phyloP scores from a whole-genome alignment of 2,888 invertebrate genomes.

The Heteropelma amictum region DNA sequence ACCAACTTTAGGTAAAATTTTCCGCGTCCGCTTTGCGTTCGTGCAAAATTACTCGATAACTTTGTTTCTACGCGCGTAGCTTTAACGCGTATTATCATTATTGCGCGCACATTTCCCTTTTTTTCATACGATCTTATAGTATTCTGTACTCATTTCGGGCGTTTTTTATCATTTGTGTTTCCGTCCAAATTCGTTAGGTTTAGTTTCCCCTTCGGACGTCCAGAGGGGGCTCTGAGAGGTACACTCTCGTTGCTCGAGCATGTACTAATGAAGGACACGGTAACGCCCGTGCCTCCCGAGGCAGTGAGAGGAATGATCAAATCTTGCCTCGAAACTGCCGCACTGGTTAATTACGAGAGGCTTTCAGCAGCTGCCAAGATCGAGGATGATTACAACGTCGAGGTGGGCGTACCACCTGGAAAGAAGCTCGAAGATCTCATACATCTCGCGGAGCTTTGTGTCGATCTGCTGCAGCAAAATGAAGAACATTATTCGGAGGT shows the following conservation, averaged over 20 bases:
- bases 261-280: conserved; percentile 99
- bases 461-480: conserved; percentile 98
- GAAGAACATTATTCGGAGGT: conserved; percentile 99
- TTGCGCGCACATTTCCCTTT: too few species aligned
- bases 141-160: background rate
- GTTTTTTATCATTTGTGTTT: too few species aligned
- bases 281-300: conserved; percentile 96
- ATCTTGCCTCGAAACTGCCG: conserved; percentile 98
- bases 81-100: too few species aligned
- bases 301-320: conserved; percentile 98
- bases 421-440: conserved; percentile 98
- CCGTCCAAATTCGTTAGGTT: conserved; percentile 81
- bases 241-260: conserved; percentile 97
- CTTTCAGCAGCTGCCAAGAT: conserved; percentile 98
- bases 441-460: conserved; percentile 97
- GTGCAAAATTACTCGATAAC: too few species aligned
- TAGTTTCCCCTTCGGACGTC: conserved; percentile 99
- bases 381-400: conserved; percentile 90
- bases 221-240: conserved; percentile 98
- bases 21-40: too few species aligned
- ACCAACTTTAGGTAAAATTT: conserved; percentile 93
- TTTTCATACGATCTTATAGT: too few species aligned
- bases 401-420: conserved; percentile 89
- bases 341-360: conserved; percentile 97
- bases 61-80: too few species aligned